Evolutionary conservation across 2,797 vertebrate genomes (phyloP).

Genomic region (Epinephelus malabaricus): DNA sequence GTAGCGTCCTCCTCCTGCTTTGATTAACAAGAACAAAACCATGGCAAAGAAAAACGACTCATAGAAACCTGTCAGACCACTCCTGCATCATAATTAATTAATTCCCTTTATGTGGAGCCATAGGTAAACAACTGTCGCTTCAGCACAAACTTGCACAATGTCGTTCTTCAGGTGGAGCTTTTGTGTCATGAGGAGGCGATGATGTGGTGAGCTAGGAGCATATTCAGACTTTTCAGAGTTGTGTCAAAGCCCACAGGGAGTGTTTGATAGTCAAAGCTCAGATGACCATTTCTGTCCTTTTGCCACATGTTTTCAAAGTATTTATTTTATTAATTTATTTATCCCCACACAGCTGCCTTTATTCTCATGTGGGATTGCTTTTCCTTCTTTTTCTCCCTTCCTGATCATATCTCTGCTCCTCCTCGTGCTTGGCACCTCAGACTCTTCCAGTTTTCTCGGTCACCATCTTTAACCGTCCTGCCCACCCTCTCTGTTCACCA

Average conservation of each 20-base stretch:
- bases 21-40: background rate
- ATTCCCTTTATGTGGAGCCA: background rate
- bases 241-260: background rate
- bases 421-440: constrained; percentile 8
- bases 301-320: background rate
- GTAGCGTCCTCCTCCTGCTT: background rate
- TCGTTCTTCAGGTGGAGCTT: background rate
- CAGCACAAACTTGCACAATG: background rate
- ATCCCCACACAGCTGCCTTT: background rate
- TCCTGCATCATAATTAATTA: background rate
- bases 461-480: constrained; percentile 4
- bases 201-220: background rate
- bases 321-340: background rate
- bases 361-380: background rate
- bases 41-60: background rate
- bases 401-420: constrained; percentile 46
- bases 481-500: constrained; percentile 33
- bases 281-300: background rate
- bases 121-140: background rate
- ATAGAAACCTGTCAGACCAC: background rate
- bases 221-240: background rate
- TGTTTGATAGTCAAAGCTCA: background rate
- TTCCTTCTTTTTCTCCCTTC: background rate
- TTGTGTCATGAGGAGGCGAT: background rate
- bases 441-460: constrained; percentile 26